A percentile compares a stretch with the other conserved stretches of the same genome.
phyloP scores from a whole-genome alignment of 2,888 invertebrate species.

The Chesias legatella region DNA sequence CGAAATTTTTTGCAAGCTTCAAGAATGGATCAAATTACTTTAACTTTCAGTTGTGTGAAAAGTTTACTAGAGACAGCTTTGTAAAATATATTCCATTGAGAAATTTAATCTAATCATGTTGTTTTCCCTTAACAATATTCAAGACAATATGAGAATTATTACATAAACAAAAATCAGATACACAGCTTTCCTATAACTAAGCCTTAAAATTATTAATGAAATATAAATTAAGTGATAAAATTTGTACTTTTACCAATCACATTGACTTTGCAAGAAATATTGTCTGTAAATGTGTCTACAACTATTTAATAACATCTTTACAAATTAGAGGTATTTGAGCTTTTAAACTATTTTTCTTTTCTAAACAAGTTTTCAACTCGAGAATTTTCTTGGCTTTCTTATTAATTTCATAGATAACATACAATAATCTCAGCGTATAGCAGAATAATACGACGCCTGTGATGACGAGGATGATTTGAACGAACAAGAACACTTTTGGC shows the following conservation, averaged over 20 bases:
- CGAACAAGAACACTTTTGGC: slow-evolving; percentile 12
- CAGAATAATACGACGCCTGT: slow-evolving; percentile 4
- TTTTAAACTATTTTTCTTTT: slow-evolving; percentile 7
- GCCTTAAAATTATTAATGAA: not conserved
- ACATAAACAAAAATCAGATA: no score
- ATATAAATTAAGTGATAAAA: no score
- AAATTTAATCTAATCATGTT: no score
- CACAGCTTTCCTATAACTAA: no score
- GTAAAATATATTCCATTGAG: no score
- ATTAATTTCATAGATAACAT: slow-evolving; percentile 3
- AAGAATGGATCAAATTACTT: no score
- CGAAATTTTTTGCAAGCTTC: no score
- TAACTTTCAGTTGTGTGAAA: no score
- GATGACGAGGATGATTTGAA: slow-evolving; percentile 12
- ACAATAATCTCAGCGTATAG: slow-evolving; percentile 12
- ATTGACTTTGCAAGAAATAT: not conserved
- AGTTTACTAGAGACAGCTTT: no score
- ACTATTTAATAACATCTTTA: not conserved
- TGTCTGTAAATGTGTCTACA: not conserved
- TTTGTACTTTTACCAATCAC: no score
- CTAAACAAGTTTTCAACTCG: slow-evolving; percentile 1
- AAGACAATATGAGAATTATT: no score
- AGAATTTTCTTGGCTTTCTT: slow-evolving; percentile 6
- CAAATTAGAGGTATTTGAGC: slow-evolving; percentile 14
- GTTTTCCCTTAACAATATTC: no score